Percentiles rank a stretch among this genome's conserved stretches.
Evolutionary conservation across 2,797 vertebrate genomes (phyloP).

Genomic region (Chloroceryle amazona): DNA sequence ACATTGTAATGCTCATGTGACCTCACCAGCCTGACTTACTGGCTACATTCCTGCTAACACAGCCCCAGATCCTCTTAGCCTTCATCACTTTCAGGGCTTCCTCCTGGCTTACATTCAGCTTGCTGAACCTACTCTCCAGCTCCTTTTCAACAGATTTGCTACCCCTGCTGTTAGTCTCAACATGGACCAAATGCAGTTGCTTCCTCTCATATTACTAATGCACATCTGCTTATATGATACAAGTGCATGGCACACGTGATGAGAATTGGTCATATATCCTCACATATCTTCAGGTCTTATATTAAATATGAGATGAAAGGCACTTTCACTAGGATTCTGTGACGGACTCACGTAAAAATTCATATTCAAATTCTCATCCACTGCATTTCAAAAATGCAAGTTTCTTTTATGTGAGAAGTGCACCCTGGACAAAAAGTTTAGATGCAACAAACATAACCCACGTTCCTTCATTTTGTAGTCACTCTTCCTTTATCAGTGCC

Average conservation of each 20-base stretch:
- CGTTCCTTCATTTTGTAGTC: background rate
- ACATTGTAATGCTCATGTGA: background rate
- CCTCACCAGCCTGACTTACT: background rate
- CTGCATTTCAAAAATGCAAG: background rate
- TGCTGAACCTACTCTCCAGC: background rate
- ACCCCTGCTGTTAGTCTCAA: background rate
- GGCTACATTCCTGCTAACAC: background rate
- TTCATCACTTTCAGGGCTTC: background rate
- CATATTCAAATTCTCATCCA: background rate
- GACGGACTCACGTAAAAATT: background rate
- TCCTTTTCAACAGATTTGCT: background rate
- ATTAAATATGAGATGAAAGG: background rate
- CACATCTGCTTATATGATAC: background rate
- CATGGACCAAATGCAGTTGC: background rate
- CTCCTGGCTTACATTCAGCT: background rate
- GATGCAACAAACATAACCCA: background rate
- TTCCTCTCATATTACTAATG: background rate
- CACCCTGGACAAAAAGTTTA: background rate
- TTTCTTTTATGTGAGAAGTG: background rate
- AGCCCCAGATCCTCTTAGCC: background rate
- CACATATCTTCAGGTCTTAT: background rate
- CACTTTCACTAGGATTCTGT: background rate
- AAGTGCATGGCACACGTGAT: background rate
- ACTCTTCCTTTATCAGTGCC: background rate
- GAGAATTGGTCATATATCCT: background rate